phyloP scores from a whole-genome alignment of 2,113 vertebrate species.

The Salminus brasiliensis region DNA sequence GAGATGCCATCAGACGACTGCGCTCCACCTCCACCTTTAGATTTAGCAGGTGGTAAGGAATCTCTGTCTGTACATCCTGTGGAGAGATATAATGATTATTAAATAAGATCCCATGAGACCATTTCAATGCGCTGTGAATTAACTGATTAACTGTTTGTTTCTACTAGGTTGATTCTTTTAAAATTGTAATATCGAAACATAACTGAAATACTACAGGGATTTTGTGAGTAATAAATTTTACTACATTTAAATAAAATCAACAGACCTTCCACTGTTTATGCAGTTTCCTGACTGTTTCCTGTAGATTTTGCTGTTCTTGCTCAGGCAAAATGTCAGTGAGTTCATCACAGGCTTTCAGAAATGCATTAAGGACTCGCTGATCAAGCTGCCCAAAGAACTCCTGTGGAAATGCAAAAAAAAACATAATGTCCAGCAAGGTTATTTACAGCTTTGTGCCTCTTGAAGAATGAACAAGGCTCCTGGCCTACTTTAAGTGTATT shows the following conservation, averaged over 20 bases:
- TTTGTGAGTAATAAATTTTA: too few species aligned
- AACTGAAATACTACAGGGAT: background rate
- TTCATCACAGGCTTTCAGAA: conserved; percentile 96
- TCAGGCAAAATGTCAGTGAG: conserved; percentile 96
- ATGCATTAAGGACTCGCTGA: conserved; percentile 89
- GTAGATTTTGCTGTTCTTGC: conserved; percentile 89
- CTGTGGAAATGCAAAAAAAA: conserved; percentile 66
- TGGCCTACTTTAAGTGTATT: conserved; percentile 6
- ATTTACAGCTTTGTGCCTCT: background rate
- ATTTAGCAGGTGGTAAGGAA: conserved; percentile 87
- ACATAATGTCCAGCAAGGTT: background rate
- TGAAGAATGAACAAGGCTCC: background rate
- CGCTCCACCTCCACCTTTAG: conserved; percentile 89
- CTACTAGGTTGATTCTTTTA: too few species aligned
- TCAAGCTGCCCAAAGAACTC: conserved; percentile 95
- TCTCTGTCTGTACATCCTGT: conserved; percentile 91
- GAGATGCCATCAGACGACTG: conserved; percentile 77
- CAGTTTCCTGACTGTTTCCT: conserved; percentile 93
- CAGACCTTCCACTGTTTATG: conserved; percentile 98
- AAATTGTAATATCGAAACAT: too few species aligned
- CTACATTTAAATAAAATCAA: background rate
- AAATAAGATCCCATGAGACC: background rate
- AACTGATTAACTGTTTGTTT: background rate
- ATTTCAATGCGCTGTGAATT: background rate
- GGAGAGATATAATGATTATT: background rate